These are phyloP conservation scores for Tetragonula carbonaria DNA, from an alignment of 2,888 invertebrate species.

Conservation along the genomic window DNA sequence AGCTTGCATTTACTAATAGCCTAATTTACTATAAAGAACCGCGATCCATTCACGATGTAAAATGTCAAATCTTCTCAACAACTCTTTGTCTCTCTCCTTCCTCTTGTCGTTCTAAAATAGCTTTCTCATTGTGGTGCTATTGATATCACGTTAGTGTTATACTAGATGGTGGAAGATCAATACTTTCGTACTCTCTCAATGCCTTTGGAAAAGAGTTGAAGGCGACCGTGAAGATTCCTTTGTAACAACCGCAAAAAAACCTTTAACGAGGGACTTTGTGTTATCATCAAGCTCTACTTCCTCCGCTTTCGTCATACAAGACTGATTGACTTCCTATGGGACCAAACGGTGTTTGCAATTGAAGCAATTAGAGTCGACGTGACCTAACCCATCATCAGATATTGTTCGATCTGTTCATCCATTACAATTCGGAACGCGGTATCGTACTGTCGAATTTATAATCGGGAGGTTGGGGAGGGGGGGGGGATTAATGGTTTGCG, in stretches of 20 bases:
- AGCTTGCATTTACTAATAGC: no score
- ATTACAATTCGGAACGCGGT: neutral
- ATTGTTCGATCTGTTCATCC: neutral
- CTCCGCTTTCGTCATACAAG: conserved; percentile 43
- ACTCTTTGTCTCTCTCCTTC: neutral
- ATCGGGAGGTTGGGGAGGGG: neutral
- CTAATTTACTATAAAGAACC: no score
- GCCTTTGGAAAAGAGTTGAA: conserved; percentile 58
- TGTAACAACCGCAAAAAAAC: conserved; percentile 64
- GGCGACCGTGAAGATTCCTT: conserved; percentile 68
- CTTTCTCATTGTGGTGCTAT: conserved; percentile 43
- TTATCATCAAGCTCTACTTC: conserved; percentile 66
- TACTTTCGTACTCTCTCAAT: conserved; percentile 63
- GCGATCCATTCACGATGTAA: no score
- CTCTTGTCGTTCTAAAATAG: neutral
- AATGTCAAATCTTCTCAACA: no score
- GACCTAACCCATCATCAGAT: conserved; percentile 11
- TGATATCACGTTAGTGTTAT: conserved; percentile 66
- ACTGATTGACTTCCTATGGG: conserved; percentile 55
- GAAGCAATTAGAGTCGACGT: conserved; percentile 46
- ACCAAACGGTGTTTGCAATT: conserved; percentile 51
- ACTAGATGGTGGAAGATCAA: conserved; percentile 62
- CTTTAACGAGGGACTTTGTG: conserved; percentile 57
- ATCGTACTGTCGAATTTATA: neutral
- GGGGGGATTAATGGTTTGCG: neutral